Conservation (phyloP, 2,888 invertebrate genomes). For the Amphiduros pacificus region DNA sequence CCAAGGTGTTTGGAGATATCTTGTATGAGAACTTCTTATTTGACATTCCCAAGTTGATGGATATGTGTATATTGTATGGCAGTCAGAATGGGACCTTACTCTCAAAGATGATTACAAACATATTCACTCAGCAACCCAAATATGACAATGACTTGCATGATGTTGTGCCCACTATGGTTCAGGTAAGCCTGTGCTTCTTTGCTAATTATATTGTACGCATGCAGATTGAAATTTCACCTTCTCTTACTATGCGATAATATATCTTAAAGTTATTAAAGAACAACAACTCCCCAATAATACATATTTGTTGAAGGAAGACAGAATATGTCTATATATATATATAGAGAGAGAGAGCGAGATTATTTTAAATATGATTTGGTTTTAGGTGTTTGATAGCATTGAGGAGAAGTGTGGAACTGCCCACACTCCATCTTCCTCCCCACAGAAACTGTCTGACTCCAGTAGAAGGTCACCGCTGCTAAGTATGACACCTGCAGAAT, state of each 20-base stretch:
- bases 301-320: too few relatives aligned
- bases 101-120: conserved; percentile 67
- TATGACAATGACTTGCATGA: conserved; percentile 67
- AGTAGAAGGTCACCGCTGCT: conserved; percentile 29
- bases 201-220: too few relatives aligned
- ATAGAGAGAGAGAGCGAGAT: too few relatives aligned
- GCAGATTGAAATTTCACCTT: neutral
- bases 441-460: conserved; percentile 38
- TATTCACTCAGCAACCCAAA: conserved; percentile 71
- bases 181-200: too few relatives aligned
- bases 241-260: too few relatives aligned
- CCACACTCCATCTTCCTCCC: conserved; percentile 29
- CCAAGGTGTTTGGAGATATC: conserved; percentile 70
- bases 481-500: conserved; percentile 41
- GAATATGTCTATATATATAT: too few relatives aligned
- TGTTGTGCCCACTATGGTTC: conserved; percentile 48
- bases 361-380: too few relatives aligned
- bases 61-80: conserved; percentile 76
- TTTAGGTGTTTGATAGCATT: conserved; percentile 59
- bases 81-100: conserved; percentile 69
- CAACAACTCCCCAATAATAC: too few relatives aligned
- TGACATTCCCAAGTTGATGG: conserved; percentile 80
- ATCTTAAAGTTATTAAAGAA: too few relatives aligned
- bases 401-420: conserved; percentile 44
- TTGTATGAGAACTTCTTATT: conserved; percentile 79